Conservation (phyloP, 2,888 invertebrate species). For the Caenorhabditis imperialis region DNA sequence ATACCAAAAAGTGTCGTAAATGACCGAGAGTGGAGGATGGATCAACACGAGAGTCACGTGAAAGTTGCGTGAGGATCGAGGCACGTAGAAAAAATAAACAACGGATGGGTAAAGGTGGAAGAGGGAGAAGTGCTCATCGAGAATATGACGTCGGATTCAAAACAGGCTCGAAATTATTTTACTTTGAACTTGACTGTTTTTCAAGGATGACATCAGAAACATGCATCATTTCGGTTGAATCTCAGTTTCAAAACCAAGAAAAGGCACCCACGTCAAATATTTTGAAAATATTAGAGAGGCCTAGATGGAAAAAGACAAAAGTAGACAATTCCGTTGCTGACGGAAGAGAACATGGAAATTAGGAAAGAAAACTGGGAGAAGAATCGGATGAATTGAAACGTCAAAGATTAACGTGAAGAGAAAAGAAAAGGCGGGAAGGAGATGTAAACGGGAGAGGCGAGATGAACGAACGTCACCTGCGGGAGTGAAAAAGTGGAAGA, state of each 20-base stretch:
- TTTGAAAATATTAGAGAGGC: conserved; percentile 22
- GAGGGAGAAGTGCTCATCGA: no score
- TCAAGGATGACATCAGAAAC: no score
- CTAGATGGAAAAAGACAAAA: conserved; percentile 13
- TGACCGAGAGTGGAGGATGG: background rate
- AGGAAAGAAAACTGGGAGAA: conserved; percentile 16
- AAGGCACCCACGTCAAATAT: conserved; percentile 5
- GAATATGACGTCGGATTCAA: no score
- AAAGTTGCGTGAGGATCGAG: conserved; percentile 26
- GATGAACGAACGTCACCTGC: conserved; percentile 32
- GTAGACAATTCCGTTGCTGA: conserved; percentile 7
- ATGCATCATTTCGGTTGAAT: no score
- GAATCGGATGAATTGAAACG: conserved; percentile 50
- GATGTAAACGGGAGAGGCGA: conserved; percentile 13
- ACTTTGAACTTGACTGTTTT: no score
- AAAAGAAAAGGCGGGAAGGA: conserved; percentile 6
- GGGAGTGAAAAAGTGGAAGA: conserved; percentile 13
- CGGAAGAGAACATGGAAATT: conserved; percentile 34
- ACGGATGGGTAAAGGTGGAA: no score
- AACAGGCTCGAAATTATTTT: no score
- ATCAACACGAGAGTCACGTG: conserved; percentile 27
- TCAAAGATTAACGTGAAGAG: conserved; percentile 50
- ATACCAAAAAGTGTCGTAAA: background rate
- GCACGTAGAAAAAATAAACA: conserved; percentile 23
- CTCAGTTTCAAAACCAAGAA: no score